These are phyloP conservation scores for Zaprionus nigranus DNA, from an alignment of 1,140 invertebrate species.

Conservation along the genomic window DNA sequence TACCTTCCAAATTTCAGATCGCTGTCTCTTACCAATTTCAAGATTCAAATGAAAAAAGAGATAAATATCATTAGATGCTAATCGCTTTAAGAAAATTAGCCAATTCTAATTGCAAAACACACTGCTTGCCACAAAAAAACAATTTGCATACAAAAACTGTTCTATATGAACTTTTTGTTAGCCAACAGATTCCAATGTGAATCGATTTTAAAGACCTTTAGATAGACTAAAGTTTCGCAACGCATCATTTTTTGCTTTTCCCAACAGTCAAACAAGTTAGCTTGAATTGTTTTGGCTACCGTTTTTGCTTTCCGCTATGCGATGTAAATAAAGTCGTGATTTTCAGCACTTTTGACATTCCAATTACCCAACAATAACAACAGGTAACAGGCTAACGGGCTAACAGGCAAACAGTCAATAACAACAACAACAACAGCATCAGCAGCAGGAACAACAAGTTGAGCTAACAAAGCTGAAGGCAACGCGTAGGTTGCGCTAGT, in stretches of 20 bases:
- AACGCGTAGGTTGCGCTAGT: conserved; percentile 38
- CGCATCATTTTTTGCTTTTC: background rate
- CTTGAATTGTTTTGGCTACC: conserved; percentile 1
- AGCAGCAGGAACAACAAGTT: conserved; percentile 28
- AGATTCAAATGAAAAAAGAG: background rate
- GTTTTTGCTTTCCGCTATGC: background rate
- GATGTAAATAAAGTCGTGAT: conserved; percentile 42
- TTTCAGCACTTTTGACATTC: conserved; percentile 54
- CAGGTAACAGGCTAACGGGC: conserved; percentile 5
- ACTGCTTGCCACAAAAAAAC: background rate
- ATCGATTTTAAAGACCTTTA: background rate
- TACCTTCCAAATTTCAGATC: too few relatives aligned
- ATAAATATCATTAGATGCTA: background rate
- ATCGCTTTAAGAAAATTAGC: background rate
- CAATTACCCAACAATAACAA: conserved; percentile 53
- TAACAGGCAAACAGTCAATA: conserved; percentile 13
- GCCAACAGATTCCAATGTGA: background rate
- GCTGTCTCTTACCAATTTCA: too few relatives aligned
- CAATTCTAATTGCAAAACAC: background rate
- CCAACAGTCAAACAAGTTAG: background rate
- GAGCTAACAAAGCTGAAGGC: conserved; percentile 26
- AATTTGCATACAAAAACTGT: background rate
- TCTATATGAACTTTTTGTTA: background rate
- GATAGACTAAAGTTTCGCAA: background rate
- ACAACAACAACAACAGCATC: conserved; percentile 8